A percentile compares a stretch with the other conserved stretches of the same genome.
These are phyloP conservation scores for Formica exsecta DNA, from an alignment of 1,140 invertebrate genomes.

Conservation along the genomic window DNA sequence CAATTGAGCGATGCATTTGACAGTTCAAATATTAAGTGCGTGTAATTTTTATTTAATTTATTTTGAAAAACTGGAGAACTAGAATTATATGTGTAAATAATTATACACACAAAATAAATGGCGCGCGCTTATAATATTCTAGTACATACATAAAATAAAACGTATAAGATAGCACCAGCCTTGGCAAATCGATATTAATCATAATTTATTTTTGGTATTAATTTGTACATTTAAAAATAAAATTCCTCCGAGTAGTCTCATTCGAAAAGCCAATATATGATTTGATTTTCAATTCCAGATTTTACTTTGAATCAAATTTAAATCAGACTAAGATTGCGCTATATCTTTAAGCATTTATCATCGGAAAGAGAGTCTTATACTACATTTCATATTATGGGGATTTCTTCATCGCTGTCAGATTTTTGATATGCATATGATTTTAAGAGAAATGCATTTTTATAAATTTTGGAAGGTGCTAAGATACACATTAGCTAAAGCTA, in stretches of 20 bases:
- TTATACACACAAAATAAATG: no score
- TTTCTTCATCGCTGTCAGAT: not conserved
- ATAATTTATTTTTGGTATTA: not conserved
- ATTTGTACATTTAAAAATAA: not conserved
- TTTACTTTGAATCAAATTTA: not conserved
- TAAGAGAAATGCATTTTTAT: not conserved
- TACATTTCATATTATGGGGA: not conserved
- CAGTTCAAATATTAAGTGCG: no score
- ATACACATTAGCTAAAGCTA: not conserved
- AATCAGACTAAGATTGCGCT: not conserved
- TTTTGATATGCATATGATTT: not conserved
- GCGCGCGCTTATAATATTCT: no score
- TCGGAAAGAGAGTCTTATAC: no score
- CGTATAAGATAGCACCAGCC: no score
- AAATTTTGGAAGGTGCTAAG: not conserved
- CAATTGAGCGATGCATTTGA: no score
- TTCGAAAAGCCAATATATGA: not conserved
- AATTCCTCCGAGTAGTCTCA: not conserved
- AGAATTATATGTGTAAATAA: no score
- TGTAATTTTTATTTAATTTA: no score
- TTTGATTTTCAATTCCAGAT: not conserved
- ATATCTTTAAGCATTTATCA: not conserved
- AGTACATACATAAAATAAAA: not conserved
- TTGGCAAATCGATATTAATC: not conserved
- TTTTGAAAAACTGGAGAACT: no score